Percentiles rank a stretch among this genome's conserved stretches.
phyloP scores from a whole-genome alignment of 2,888 invertebrate species.

The Dendrolimus pini region DNA sequence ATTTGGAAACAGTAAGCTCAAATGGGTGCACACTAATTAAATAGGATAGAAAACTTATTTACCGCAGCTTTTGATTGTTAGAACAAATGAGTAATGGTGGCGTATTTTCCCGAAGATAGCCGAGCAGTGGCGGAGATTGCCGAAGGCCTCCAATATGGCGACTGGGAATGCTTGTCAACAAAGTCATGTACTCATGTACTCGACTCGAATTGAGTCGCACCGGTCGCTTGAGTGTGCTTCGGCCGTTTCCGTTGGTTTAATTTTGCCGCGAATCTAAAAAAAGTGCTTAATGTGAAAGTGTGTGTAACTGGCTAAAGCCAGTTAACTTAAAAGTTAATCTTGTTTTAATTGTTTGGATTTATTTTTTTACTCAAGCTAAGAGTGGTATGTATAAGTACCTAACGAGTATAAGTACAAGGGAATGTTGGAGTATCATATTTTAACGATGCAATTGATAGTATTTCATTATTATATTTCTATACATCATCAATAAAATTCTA shows the following conservation, averaged over 20 bases:
- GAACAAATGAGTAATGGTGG: not conserved
- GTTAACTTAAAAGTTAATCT: not conserved
- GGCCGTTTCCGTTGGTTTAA: constrained; percentile 13
- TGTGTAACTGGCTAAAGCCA: constrained; percentile 31
- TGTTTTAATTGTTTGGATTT: not conserved
- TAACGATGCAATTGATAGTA: not conserved
- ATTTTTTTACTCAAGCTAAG: not conserved
- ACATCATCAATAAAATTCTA: not conserved
- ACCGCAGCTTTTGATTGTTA: no score
- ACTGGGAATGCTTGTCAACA: constrained; percentile 67
- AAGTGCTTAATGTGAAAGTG: constrained; percentile 30
- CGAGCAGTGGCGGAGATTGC: constrained; percentile 42
- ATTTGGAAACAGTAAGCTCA: no score
- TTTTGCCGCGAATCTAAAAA: constrained; percentile 24
- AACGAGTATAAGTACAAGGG: not conserved
- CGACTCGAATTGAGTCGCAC: constrained; percentile 35
- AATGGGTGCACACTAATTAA: no score
- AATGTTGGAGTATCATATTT: constrained; percentile 3
- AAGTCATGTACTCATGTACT: constrained; percentile 45
- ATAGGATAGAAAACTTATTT: no score
- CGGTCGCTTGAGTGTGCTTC: constrained; percentile 26
- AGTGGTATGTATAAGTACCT: not conserved
- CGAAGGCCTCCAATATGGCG: constrained; percentile 64
- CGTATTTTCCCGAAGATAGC: constrained; percentile 26
- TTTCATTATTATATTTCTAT: not conserved